phyloP scores from a whole-genome alignment of 2,797 vertebrate species.

The Picus viridis region DNA sequence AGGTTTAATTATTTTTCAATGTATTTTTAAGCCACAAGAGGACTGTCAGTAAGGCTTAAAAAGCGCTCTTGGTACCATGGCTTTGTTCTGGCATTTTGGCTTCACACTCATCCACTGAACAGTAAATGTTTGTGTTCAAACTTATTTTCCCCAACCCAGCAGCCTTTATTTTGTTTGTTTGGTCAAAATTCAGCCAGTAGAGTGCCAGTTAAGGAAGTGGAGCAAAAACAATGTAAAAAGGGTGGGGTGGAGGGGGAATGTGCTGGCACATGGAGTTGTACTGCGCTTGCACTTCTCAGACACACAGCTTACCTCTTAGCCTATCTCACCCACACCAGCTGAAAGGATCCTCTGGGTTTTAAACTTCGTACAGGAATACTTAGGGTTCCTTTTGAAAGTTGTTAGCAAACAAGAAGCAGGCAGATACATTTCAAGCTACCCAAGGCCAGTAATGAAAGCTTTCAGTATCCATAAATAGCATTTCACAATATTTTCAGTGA shows the following conservation, averaged over 20 bases:
- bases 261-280: accelerated
- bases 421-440: not conserved
- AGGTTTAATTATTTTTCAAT: constrained; percentile 57
- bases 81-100: constrained; percentile 57
- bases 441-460: not conserved
- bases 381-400: not conserved
- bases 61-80: not conserved
- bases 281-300: not conserved
- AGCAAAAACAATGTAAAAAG: constrained; percentile 9
- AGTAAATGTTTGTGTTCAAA: constrained; percentile 55
- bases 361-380: not conserved
- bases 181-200: not conserved
- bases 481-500: not conserved
- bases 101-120: constrained; percentile 26
- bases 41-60: constrained; percentile 40
- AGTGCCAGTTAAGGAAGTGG: not conserved
- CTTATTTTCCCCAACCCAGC: not conserved
- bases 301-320: not conserved
- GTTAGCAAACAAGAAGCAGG: not conserved
- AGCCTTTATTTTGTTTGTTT: not conserved
- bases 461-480: not conserved
- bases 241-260: not conserved
- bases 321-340: not conserved
- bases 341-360: not conserved
- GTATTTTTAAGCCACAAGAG: constrained; percentile 48